Evolutionary conservation across 2,113 vertebrate genomes (phyloP), one percentile per base, ranked within the genome.

Genomic region (Petaurus breviceps): DNA sequence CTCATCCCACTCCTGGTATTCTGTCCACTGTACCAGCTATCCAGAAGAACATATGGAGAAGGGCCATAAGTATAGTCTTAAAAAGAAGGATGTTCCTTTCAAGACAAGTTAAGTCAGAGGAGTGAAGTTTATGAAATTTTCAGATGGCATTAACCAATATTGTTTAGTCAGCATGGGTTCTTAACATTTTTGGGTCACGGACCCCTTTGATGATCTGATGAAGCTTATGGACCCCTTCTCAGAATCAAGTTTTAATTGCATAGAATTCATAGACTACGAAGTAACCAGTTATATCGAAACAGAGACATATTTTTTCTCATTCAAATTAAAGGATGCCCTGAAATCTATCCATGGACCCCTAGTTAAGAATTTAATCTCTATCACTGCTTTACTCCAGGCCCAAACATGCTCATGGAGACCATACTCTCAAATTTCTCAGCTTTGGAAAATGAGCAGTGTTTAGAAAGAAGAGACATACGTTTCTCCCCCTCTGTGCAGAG

Each of bases 401-500:
- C 89, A 90, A 95, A 97, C 28, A 93, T 57, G 90, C 91, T 24
- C 90, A 90, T 49, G 24, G 24, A 9, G 47, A 90, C 90, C 24
- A 47, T 90, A 47, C 47, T 90, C 90, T 90, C 31, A 51, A 2
- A 25, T 77, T 94, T 96, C 90, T 96, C 95, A 92, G 93, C 77
- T 94, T 61, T 94, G 90, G 90, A 77, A 89, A 97, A 50, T 92
- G 92, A 97, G 93, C 97, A 68, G 91, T 95, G n/a, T 61, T 94
- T 95, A 97, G 95, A 96, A 90, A 97, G 95, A 96, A 91, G 91
- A 92, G 94, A 10, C 90, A 96, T 90, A 94, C 93, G 96, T 55
- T 89, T 93, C 90, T 95, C 90, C 23, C 24, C 19, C 23, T 94
- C n/a, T 90, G 68, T 55, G 84, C 90, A 77, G 92, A 92, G 91